A percentile compares a stretch with the other conserved stretches of the same genome.
Evolutionary conservation across 2,113 vertebrate genomes (phyloP).

Genomic region (Chloroceryle aenea): DNA sequence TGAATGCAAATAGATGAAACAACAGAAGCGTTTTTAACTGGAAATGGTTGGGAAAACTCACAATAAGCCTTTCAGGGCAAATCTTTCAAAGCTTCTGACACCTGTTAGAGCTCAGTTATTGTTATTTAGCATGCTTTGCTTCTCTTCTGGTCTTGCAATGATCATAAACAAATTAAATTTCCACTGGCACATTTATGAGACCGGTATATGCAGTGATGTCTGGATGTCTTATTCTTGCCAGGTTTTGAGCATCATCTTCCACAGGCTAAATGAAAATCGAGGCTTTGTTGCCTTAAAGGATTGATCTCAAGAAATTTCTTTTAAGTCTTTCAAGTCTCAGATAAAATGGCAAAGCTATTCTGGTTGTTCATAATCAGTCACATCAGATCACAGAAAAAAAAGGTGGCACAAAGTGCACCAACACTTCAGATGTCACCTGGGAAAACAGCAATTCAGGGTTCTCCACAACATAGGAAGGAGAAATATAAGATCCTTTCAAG

Average conservation of each 20-base stretch:
- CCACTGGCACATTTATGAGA: not conserved
- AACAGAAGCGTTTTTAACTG: not conserved
- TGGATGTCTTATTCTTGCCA: not conserved
- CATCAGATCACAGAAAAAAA: not conserved
- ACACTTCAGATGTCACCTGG: not conserved
- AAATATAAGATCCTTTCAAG: not conserved
- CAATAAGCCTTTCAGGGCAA: not conserved
- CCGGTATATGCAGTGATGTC: not conserved
- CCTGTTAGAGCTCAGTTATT: not conserved
- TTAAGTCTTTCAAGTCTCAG: not conserved
- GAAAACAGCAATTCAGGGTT: not conserved
- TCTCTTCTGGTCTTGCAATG: not conserved
- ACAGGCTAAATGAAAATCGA: not conserved
- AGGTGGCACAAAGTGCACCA: not conserved
- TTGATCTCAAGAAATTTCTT: not conserved
- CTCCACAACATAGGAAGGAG: not conserved
- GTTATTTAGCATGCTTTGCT: not conserved
- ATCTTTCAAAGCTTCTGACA: not conserved
- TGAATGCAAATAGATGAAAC: not conserved
- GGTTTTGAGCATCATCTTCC: not conserved
- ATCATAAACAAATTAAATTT: not conserved
- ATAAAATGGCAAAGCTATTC: not conserved
- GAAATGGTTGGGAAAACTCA: not conserved
- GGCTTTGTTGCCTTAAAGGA: not conserved
- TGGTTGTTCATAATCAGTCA: not conserved